These are phyloP conservation scores for Gambusia yucatana DNA, from an alignment of 2,797 vertebrate species.

Conservation along the genomic window DNA sequence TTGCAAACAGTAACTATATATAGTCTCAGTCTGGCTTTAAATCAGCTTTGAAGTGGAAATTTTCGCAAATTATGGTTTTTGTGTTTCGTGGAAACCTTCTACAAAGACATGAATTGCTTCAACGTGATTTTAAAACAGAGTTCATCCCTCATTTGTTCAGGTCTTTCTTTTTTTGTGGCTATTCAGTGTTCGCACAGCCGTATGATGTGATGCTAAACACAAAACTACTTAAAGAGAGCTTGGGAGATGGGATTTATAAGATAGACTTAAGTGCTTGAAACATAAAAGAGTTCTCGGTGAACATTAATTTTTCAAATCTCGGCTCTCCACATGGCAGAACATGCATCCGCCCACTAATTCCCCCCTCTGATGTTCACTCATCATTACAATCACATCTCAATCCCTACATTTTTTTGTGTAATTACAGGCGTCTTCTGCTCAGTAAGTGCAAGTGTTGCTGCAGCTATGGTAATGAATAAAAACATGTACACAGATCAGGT, in stretches of 20 bases:
- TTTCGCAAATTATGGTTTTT: background rate
- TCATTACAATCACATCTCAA: constrained; percentile 38
- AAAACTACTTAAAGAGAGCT: constrained; percentile 30
- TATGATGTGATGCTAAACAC: constrained; percentile 14
- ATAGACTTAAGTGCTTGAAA: constrained; percentile 30
- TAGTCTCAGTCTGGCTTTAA: background rate
- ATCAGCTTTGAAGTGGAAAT: constrained; percentile 1
- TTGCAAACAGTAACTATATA: background rate
- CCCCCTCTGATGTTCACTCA: constrained; percentile 44
- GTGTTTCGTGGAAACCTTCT: constrained; percentile 26
- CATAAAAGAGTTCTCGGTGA: constrained; percentile 20
- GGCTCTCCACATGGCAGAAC: constrained; percentile 43
- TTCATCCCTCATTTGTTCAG: constrained; percentile 40
- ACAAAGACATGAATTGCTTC: constrained; percentile 14
- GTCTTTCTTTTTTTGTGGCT: constrained; percentile 33
- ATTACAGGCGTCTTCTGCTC: constrained; percentile 52
- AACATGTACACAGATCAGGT: constrained; percentile 70
- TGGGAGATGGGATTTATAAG: constrained; percentile 32
- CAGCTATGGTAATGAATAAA: constrained; percentile 77
- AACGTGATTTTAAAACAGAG: constrained; percentile 22
- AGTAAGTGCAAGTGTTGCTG: constrained; percentile 44
- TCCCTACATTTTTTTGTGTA: constrained; percentile 43
- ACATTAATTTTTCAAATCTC: constrained; percentile 20
- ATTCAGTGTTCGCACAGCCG: background rate
- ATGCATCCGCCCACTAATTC: constrained; percentile 49